These are phyloP conservation scores for Mimumesa dahlbomi DNA, from an alignment of 2,888 invertebrate species.

Conservation along the genomic window DNA sequence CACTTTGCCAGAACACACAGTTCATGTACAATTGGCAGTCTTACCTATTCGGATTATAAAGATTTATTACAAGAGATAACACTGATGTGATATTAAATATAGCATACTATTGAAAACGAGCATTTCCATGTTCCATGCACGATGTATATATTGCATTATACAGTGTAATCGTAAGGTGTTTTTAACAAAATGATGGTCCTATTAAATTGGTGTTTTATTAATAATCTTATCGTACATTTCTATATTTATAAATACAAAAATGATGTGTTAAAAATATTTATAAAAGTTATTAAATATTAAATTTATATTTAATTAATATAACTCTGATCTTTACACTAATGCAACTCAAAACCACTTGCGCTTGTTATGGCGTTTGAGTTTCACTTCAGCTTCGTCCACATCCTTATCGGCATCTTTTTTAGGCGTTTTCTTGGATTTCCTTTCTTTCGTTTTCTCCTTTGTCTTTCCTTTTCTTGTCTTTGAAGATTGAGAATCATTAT, in stretches of 20 bases:
- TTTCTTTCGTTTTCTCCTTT: slow-evolving; percentile 80
- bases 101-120: too few species aligned
- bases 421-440: slow-evolving; percentile 80
- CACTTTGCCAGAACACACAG: slow-evolving; percentile 48
- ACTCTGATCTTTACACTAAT: slow-evolving; percentile 16
- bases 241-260: slow-evolving; percentile 48
- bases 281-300: slow-evolving; percentile 45
- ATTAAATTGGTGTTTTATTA: slow-evolving; percentile 30
- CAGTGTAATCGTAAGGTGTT: neutral
- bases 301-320: slow-evolving; percentile 18
- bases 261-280: slow-evolving; percentile 47
- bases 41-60: slow-evolving; percentile 71
- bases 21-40: slow-evolving; percentile 65
- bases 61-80: slow-evolving; percentile 60
- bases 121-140: too few species aligned
- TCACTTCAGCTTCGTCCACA: slow-evolving; percentile 82
- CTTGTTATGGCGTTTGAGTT: slow-evolving; percentile 80
- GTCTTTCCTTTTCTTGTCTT: slow-evolving; percentile 82
- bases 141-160: too few species aligned
- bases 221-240: slow-evolving; percentile 37
- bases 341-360: slow-evolving; percentile 81
- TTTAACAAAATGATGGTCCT: neutral
- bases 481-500: slow-evolving; percentile 75
- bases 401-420: slow-evolving; percentile 84
- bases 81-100: too few species aligned